These are phyloP conservation scores for Embiotoca jacksoni DNA, from an alignment of 2,113 vertebrate species.

Conservation along the genomic window DNA sequence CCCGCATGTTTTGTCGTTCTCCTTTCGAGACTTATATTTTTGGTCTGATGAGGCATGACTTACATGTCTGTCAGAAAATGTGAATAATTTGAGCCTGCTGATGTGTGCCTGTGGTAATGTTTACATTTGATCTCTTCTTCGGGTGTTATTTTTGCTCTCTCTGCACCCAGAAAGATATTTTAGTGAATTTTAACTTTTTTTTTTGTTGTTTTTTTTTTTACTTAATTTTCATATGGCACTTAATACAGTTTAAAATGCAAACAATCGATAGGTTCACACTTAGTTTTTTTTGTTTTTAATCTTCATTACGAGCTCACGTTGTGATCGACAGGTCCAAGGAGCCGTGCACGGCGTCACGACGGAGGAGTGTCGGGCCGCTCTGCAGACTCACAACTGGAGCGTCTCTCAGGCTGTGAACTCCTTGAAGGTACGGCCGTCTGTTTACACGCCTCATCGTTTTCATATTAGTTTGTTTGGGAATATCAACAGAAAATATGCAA, in stretches of 20 bases:
- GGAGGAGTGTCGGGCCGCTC: conserved; percentile 92
- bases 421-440: conserved; percentile 85
- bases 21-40: neutral
- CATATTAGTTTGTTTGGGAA: fast-evolving
- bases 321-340: conserved; percentile 89
- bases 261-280: neutral
- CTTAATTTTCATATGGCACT: neutral
- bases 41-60: neutral
- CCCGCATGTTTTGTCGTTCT: too few relatives aligned
- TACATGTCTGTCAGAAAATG: neutral
- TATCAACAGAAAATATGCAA: neutral
- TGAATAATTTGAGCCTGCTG: neutral
- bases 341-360: conserved; percentile 95
- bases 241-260: neutral
- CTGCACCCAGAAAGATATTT: neutral
- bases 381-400: conserved; percentile 91
- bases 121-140: too few relatives aligned
- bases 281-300: neutral
- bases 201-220: neutral
- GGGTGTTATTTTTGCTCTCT: neutral
- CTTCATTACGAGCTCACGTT: too few relatives aligned
- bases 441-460: neutral
- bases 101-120: too few relatives aligned
- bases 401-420: conserved; percentile 89
- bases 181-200: neutral